Conservation (phyloP, 2,113 vertebrate species). For the Pithys albifrons region DNA sequence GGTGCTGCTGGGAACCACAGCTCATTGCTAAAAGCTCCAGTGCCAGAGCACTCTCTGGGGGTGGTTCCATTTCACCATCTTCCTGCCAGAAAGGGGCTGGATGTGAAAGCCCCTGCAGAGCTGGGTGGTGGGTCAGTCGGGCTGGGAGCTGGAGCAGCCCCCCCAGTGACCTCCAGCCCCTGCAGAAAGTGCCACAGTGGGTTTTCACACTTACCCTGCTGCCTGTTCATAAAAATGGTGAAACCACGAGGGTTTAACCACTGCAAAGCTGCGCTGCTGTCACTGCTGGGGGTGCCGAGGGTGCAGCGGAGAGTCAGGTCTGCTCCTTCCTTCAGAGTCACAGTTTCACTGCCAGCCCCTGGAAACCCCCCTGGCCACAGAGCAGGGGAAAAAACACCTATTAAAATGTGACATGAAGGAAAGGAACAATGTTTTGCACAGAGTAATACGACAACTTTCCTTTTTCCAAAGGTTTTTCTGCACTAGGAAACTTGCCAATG, state of each 20-base stretch:
- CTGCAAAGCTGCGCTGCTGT: neutral
- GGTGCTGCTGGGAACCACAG: neutral
- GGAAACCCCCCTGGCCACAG: conserved; percentile 28
- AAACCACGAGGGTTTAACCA: conserved; percentile 41
- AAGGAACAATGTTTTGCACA: rapidly evolving
- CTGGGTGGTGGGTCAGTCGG: neutral
- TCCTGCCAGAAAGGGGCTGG: neutral
- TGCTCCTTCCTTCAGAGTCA: conserved; percentile 52
- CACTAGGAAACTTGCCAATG: rapidly evolving
- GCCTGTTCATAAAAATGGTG: conserved; percentile 20
- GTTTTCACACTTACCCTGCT: conserved; percentile 34
- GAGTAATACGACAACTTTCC: neutral
- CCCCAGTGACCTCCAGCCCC: neutral
- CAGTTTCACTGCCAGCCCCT: neutral
- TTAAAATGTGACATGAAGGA: neutral
- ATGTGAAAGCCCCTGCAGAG: neutral
- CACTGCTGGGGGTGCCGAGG: neutral
- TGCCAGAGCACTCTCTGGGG: neutral
- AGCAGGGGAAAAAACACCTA: neutral
- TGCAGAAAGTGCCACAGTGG: rapidly evolving
- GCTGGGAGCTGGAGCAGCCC: neutral
- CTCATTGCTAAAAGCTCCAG: neutral
- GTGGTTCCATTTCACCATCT: neutral
- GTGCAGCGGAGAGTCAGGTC: neutral
- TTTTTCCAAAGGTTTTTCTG: neutral